These are phyloP conservation scores for Cuniculus paca DNA, from an alignment of 2,797 vertebrate genomes.

Conservation along the genomic window DNA sequence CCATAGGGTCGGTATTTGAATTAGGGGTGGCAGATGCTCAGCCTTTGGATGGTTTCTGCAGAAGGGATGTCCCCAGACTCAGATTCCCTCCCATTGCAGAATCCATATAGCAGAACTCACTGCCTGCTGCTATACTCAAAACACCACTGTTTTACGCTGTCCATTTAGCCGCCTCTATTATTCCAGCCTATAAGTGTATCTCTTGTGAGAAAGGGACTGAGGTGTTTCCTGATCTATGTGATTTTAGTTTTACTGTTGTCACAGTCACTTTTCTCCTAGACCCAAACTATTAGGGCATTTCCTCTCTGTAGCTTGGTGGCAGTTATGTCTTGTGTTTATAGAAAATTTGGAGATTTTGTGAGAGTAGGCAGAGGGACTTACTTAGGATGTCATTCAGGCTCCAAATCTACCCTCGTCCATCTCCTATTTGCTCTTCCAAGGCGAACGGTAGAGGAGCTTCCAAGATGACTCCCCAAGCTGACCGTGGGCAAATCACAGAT, in stretches of 20 bases:
- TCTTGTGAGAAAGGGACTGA: background rate
- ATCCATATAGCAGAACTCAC: background rate
- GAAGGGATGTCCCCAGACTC: background rate
- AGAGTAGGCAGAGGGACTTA: background rate
- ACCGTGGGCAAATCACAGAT: background rate
- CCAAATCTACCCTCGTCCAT: background rate
- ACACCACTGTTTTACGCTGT: background rate
- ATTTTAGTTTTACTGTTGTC: background rate
- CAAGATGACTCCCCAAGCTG: background rate
- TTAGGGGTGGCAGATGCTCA: background rate
- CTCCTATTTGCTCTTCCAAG: background rate
- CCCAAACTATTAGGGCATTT: background rate
- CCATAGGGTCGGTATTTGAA: background rate
- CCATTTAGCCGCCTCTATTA: background rate
- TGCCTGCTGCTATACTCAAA: background rate
- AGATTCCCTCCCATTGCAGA: background rate
- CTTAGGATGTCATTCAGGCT: background rate
- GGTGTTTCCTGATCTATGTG: background rate
- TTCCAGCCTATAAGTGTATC: background rate
- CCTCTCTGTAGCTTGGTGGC: background rate
- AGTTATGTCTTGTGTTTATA: background rate
- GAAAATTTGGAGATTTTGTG: background rate
- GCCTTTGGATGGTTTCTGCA: background rate
- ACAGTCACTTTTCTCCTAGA: background rate
- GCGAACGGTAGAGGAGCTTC: background rate